phyloP scores from a whole-genome alignment of 2,888 invertebrate genomes.

The Limnephilus marmoratus region DNA sequence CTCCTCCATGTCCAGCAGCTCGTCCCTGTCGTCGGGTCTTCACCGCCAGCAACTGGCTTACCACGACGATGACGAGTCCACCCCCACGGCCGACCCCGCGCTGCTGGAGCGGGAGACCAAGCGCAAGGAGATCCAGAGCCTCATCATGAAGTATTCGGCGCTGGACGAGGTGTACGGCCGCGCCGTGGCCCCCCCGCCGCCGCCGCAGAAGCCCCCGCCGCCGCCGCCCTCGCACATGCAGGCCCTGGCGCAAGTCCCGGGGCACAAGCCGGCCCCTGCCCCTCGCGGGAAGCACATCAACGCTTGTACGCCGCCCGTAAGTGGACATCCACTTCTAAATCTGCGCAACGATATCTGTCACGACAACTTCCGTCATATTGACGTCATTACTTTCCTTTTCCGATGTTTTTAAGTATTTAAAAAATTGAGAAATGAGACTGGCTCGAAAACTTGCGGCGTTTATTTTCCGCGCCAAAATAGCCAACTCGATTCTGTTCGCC shows the following conservation, averaged over 20 bases:
- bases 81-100: conserved; percentile 77
- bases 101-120: conserved; percentile 86
- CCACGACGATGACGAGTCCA: conserved; percentile 75
- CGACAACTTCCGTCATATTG: neutral
- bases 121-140: conserved; percentile 88
- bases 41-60: conserved; percentile 73
- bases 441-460: neutral
- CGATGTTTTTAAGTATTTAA: neutral
- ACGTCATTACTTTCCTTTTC: neutral
- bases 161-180: conserved; percentile 84
- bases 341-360: neutral
- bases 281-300: conserved; percentile 75
- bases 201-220: conserved; percentile 64
- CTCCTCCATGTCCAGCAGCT: conserved; percentile 42
- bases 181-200: conserved; percentile 69
- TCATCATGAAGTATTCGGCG: conserved; percentile 90
- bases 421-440: neutral
- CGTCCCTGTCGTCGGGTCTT: neutral
- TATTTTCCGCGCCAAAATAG: neutral
- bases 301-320: conserved; percentile 78
- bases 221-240: conserved; percentile 68
- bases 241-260: conserved; percentile 68
- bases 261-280: conserved; percentile 67
- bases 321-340: conserved; percentile 67
- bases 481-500: neutral